These are phyloP conservation scores for Bruchidius siliquastri DNA, from an alignment of 2,888 invertebrate genomes.

Conservation along the genomic window DNA sequence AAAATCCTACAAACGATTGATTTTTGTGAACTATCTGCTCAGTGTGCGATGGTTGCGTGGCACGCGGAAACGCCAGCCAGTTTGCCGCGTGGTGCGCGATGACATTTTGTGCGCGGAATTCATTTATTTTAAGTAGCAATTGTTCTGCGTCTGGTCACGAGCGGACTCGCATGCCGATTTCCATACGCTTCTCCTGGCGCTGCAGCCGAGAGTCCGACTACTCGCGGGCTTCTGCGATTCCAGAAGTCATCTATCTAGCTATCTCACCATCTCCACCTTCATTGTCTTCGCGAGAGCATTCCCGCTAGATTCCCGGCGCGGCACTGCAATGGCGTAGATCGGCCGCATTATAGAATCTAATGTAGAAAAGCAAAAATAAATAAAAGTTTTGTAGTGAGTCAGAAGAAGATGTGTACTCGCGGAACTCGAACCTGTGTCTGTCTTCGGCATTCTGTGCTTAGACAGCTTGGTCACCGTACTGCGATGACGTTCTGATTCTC, in stretches of 20 bases:
- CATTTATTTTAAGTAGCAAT: conserved; percentile 20
- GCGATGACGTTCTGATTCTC: too few species aligned
- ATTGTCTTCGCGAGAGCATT: background rate
- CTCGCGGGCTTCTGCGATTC: background rate
- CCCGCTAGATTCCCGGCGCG: background rate
- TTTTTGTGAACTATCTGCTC: too few species aligned
- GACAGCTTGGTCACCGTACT: too few species aligned
- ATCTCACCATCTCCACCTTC: background rate
- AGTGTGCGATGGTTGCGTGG: too few species aligned
- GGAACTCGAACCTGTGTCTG: too few species aligned
- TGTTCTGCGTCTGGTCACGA: conserved; percentile 19
- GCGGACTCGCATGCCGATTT: background rate
- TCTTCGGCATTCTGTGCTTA: too few species aligned
- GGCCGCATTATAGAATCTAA: too few species aligned
- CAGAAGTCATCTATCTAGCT: background rate
- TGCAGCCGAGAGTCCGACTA: background rate
- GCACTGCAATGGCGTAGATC: too few species aligned
- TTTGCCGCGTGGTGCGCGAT: conserved; percentile 4
- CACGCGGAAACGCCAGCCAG: background rate
- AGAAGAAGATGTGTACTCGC: too few species aligned
- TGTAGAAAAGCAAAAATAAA: too few species aligned
- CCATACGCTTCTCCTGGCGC: background rate
- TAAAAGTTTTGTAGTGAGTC: too few species aligned
- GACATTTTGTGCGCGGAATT: conserved; percentile 18
- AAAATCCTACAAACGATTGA: too few species aligned